These are phyloP conservation scores for Nothoprocta pentlandii DNA, from an alignment of 2,113 vertebrate genomes.

Conservation along the genomic window DNA sequence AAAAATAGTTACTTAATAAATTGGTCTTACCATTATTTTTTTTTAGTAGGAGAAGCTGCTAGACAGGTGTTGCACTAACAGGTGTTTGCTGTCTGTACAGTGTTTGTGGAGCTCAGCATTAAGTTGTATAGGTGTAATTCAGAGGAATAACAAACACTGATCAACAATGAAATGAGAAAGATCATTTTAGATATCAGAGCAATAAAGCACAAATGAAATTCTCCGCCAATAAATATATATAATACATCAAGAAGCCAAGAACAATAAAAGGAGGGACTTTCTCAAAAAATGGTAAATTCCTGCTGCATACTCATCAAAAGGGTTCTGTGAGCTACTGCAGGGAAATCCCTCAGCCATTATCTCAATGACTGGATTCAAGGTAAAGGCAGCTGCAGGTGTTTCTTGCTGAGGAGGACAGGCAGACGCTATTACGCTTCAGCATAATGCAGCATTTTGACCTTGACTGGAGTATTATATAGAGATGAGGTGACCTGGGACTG, in stretches of 20 bases:
- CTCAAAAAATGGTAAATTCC: neutral
- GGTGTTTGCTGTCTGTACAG: rapidly evolving
- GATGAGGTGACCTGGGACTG: neutral
- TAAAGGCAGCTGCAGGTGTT: neutral
- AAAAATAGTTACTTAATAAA: neutral
- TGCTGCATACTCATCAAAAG: neutral
- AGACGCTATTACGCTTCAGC: neutral
- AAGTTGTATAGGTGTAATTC: neutral
- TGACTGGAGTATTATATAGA: neutral
- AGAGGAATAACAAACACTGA: neutral
- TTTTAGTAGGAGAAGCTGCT: neutral
- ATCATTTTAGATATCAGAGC: neutral
- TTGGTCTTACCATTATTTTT: neutral
- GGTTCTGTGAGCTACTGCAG: neutral
- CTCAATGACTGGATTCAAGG: neutral
- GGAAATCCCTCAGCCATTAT: neutral
- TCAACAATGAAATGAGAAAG: neutral
- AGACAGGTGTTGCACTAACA: neutral
- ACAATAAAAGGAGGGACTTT: neutral
- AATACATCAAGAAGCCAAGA: neutral
- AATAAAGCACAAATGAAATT: neutral
- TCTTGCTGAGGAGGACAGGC: neutral
- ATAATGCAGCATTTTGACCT: neutral
- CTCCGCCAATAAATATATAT: neutral
- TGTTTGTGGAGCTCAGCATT: neutral